Base-by-base conservation (phyloP, 1,140 invertebrate genomes). In the Neotoxoptera formosana region DNA sequence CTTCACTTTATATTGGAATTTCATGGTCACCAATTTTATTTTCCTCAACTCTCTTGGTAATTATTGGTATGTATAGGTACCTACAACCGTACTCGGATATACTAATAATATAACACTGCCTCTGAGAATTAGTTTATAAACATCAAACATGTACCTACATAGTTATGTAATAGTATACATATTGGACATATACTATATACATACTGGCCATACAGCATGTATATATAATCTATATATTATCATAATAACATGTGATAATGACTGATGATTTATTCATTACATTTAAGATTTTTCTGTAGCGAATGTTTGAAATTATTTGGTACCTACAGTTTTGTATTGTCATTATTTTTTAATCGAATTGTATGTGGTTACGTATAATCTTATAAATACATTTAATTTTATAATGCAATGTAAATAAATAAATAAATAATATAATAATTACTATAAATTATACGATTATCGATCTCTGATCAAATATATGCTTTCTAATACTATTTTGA, bases 1-100 rank as follows among this genome's bases (percentile, higher is more conserved):
- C 47, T 87, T 87, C 47, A 48, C 7, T 34, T 9, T 87, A 87
- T 87, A 87, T 21, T 48, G 45, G 48, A 51, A 89, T 89, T 53
- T 89, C 87, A 89, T 36, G 87, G 87, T 36, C 87, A 47, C 9
- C 9, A 14, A 20, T 89, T 89, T 89, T 53, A 7, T 89, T 89
- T 89, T 89, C 87, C 87, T 89, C 20, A 53, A 89, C 41, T 23
- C 76, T 34, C 21, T 41, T 36, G 76, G 34, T 83, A 83, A 83
- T 83, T 34, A 83, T 83, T 34, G 67, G 14, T 81, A 21, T 81
- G n/a, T 56, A 76, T 36, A 83, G 34, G 76, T 83, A 83, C 60
- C 2, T 67, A 51, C 30, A 67, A n/a, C 9, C 17, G 21, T 84
- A 84, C 41, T 4, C 45, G 23, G n/a, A n/a, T 23, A 45, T 84